Evolutionary conservation across 2,113 vertebrate genomes (phyloP).

Genomic region (Psittacus erithacus): DNA sequence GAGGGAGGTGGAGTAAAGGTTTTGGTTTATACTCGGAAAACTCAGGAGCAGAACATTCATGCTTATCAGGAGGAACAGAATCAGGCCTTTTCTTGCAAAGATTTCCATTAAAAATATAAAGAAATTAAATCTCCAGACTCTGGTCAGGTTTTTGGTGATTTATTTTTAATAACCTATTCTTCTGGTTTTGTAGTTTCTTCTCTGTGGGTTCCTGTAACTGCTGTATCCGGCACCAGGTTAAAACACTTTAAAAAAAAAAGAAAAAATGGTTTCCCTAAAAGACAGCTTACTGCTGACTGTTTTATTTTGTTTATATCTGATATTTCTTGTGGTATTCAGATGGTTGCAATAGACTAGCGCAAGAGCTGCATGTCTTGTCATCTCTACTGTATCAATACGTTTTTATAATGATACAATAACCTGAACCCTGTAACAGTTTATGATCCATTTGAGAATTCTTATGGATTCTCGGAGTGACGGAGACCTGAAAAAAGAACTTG

Average conservation of each 20-base stretch:
- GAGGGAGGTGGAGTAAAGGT: background rate
- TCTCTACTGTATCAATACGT: conserved; percentile 74
- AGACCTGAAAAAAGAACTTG: conserved; percentile 75
- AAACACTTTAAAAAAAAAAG: background rate
- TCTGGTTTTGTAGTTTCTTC: background rate
- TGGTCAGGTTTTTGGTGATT: background rate
- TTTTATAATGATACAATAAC: conserved; percentile 82
- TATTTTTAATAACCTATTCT: background rate
- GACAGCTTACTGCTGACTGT: conserved; percentile 11
- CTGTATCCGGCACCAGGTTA: background rate
- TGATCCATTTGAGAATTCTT: conserved; percentile 81
- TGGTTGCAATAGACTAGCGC: conserved; percentile 32
- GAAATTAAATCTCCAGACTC: background rate
- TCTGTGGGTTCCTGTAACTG: background rate
- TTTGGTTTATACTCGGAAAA: background rate
- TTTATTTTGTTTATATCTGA: conserved; percentile 40
- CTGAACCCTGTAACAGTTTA: conserved; percentile 78
- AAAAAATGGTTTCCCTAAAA: conserved; percentile 13
- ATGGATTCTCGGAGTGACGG: conserved; percentile 76
- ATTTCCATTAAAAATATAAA: background rate
- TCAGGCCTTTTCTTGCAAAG: background rate
- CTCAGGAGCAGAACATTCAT: background rate
- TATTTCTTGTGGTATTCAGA: conserved; percentile 37
- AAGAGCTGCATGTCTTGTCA: conserved; percentile 67
- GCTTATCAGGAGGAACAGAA: background rate